Percentiles rank a stretch among this genome's conserved stretches.
Conservation (phyloP, 2,113 vertebrate species). For the Myotis lucifugus region DNA sequence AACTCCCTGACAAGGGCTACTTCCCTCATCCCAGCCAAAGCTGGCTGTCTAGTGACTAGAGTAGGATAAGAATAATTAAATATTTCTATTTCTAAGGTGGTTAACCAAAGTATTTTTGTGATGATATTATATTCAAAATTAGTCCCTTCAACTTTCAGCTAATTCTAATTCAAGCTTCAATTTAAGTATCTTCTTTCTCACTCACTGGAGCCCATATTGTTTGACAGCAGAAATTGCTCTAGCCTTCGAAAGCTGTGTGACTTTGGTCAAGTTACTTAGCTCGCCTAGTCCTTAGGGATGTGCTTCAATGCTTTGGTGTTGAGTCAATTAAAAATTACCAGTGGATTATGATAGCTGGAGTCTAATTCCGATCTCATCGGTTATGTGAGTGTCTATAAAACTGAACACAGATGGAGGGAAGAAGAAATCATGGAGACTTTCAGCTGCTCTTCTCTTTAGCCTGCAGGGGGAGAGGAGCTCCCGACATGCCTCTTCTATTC, state of each 20-base stretch:
- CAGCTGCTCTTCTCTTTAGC: not conserved
- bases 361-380: not conserved
- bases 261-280: not conserved
- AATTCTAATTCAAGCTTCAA: not conserved
- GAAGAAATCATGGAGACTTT: not conserved
- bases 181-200: not conserved
- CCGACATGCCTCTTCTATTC: no score
- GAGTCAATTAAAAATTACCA: not conserved
- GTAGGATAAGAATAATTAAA: not conserved
- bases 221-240: not conserved
- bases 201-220: not conserved
- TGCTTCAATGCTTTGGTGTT: not conserved
- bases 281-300: not conserved
- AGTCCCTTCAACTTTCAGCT: not conserved
- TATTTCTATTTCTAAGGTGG: not conserved
- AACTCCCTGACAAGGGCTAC: not conserved
- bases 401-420: not conserved
- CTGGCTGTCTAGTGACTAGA: not conserved
- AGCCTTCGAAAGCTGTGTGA: not conserved
- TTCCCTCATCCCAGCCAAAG: not conserved
- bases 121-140: not conserved
- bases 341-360: not conserved
- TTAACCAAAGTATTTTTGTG: not conserved
- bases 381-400: not conserved
- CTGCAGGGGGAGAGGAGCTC: not conserved